phyloP scores from a whole-genome alignment of 2,888 invertebrate genomes.

The Tenthredo scrophulariae region DNA sequence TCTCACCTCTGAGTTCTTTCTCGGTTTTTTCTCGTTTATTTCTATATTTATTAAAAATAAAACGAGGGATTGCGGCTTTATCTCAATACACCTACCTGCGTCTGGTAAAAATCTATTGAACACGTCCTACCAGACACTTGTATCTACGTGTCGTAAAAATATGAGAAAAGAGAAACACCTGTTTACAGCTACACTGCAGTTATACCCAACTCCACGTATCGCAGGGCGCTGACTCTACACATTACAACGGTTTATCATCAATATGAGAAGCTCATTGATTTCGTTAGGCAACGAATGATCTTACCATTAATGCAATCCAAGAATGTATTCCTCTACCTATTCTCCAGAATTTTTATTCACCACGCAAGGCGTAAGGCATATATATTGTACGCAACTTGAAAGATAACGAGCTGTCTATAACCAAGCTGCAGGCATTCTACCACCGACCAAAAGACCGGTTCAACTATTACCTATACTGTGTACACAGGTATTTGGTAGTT shows the following conservation, averaged over 20 bases:
- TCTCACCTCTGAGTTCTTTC: slow-evolving; percentile 1
- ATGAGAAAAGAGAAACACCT: not conserved
- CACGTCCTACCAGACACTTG: not conserved
- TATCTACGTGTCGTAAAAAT: not conserved
- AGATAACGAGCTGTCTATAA: slow-evolving; percentile 29
- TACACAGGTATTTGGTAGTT: not conserved
- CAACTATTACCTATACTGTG: not conserved
- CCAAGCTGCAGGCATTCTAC: slow-evolving; percentile 1
- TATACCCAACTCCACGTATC: not conserved
- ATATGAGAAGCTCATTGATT: slow-evolving; percentile 33
- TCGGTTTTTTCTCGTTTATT: not conserved
- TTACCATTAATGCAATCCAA: not conserved
- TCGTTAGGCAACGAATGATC: slow-evolving; percentile 7
- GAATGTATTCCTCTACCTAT: not conserved
- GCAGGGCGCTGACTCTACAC: not conserved
- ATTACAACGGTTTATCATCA: slow-evolving; percentile 2
- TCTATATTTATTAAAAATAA: not conserved
- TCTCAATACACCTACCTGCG: not conserved
- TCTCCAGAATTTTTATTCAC: slow-evolving; percentile 4
- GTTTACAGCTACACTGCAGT: not conserved
- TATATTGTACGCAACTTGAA: slow-evolving; percentile 23
- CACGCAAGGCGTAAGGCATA: not conserved
- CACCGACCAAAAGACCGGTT: not conserved
- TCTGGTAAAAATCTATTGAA: not conserved
- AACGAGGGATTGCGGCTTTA: not conserved